Evolutionary conservation across 2,113 vertebrate species (phyloP), one percentile per base, ranked within the genome.

Genomic region (Cephalopholis sonnerati): DNA sequence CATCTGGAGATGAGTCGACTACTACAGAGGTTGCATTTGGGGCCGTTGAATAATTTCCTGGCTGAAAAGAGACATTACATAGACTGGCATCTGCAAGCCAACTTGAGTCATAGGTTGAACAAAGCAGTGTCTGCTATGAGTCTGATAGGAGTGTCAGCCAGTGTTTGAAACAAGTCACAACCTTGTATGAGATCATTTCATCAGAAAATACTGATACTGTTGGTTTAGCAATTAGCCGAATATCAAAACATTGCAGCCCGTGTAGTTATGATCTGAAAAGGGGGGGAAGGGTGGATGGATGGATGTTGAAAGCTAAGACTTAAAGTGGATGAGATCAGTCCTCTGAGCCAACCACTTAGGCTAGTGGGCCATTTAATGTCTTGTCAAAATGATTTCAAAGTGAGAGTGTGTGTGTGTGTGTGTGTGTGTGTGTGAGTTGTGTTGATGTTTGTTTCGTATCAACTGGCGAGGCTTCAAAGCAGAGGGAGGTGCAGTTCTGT

Each of bases 341-440:
- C 46, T 75, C n/a, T 58, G 74, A 84, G 79, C 11, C 20, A 25
- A 75, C 48, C 77, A 74, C 76, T 85, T 64, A 61, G 69, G 22
- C 67, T 73, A 65, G 74, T 46, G 25, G 74, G 74, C 68, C 44
- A n/a, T 83, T 67, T 73, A 68, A 76, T 67, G 65, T 77, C 27
- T 61, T 5, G 27, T 82, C 59, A 77, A 51, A 85, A 58, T 27
- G 17, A 79, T 74, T 68, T 59, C 27, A 66, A 20, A 74, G 32
- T 29, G n/a, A 32, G 48, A 1, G 39, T 17, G 16, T 68, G 62
- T 48, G 48, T 78, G 59, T 54, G 74, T 48, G 48, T 78, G 59
- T 54, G 74, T n/a, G 39, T 17, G 16, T 68, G 62, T 48, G 48
- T 78, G 59, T 54, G 74, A 64, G 64, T 22, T 55, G 24, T 53